Conservation (phyloP, 1,140 invertebrate genomes). For the Brachionus koreanus region DNA sequence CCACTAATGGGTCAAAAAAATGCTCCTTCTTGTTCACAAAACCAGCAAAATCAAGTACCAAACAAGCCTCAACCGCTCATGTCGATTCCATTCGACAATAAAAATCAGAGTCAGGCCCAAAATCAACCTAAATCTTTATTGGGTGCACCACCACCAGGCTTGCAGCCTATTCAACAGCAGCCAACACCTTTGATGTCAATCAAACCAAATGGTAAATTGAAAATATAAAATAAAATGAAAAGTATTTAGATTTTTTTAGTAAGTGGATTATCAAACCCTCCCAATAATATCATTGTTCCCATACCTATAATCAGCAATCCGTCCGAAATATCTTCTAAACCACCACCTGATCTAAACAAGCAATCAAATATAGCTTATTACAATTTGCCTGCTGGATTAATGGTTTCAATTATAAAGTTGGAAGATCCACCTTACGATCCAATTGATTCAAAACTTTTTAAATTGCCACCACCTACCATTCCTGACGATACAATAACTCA, state of each 20-base stretch:
- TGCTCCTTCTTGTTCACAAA: not conserved
- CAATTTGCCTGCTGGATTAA: slow-evolving; percentile 88
- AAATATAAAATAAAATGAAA: slow-evolving; percentile 45
- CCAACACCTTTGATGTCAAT: slow-evolving; percentile 19
- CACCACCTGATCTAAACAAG: slow-evolving; percentile 54
- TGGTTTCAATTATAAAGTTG: slow-evolving; percentile 86
- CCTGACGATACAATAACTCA: slow-evolving; percentile 82
- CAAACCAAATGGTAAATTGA: not conserved
- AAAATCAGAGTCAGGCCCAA: not conserved
- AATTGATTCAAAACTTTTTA: slow-evolving; percentile 80
- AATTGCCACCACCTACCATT: slow-evolving; percentile 83
- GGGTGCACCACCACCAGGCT: slow-evolving; percentile 24
- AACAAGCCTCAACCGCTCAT: slow-evolving; percentile 47
- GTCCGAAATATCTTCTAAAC: slow-evolving; percentile 66
- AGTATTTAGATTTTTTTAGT: not conserved
- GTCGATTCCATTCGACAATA: not conserved
- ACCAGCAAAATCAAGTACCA: slow-evolving; percentile 44
- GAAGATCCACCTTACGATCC: slow-evolving; percentile 85
- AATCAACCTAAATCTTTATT: not conserved
- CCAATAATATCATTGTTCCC: slow-evolving; percentile 42
- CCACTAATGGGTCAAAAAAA: slow-evolving; percentile 45
- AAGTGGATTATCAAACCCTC: not conserved
- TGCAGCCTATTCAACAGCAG: slow-evolving; percentile 15
- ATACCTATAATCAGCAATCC: slow-evolving; percentile 19
- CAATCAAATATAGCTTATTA: slow-evolving; percentile 75